Percentiles rank a stretch among this genome's conserved stretches.
Evolutionary conservation across 2,113 vertebrate genomes (phyloP).

Genomic region (Brachyhypopomus occidentalis): DNA sequence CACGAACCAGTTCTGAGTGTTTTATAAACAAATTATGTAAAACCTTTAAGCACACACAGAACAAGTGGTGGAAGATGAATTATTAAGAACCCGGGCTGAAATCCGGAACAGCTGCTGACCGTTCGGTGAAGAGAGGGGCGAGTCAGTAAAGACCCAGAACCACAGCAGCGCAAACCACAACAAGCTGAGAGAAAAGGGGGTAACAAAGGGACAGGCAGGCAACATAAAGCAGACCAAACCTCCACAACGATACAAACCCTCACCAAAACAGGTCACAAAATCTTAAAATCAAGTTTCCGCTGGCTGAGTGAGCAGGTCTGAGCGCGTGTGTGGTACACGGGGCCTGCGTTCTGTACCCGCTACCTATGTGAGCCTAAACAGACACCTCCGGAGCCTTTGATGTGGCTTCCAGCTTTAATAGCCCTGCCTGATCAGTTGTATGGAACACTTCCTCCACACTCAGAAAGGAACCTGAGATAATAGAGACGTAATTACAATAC

Average conservation of each 20-base stretch:
- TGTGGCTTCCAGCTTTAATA: constrained; percentile 71
- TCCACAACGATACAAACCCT: background rate
- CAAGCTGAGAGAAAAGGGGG: background rate
- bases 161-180: background rate
- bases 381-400: constrained; percentile 63
- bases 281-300: background rate
- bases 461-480: constrained; percentile 53
- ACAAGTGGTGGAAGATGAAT: constrained; percentile 18
- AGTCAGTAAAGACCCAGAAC: background rate
- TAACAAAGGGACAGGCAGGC: too few relatives aligned
- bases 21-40: constrained; percentile 33
- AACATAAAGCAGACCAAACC: background rate
- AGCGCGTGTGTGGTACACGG: constrained; percentile 14
- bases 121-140: too few relatives aligned
- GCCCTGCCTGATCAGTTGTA: constrained; percentile 72
- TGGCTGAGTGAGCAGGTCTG: constrained; percentile 11
- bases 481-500: constrained; percentile 68
- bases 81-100: constrained; percentile 19
- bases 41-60: constrained; percentile 14
- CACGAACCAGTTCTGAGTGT: constrained; percentile 30
- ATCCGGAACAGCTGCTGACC: background rate
- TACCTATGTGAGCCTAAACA: constrained; percentile 66
- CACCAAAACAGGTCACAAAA: background rate
- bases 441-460: constrained; percentile 73
- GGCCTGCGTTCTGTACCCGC: constrained; percentile 60